Evolutionary conservation across 1,140 invertebrate genomes (phyloP).

Genomic region (Nasonia giraulti): DNA sequence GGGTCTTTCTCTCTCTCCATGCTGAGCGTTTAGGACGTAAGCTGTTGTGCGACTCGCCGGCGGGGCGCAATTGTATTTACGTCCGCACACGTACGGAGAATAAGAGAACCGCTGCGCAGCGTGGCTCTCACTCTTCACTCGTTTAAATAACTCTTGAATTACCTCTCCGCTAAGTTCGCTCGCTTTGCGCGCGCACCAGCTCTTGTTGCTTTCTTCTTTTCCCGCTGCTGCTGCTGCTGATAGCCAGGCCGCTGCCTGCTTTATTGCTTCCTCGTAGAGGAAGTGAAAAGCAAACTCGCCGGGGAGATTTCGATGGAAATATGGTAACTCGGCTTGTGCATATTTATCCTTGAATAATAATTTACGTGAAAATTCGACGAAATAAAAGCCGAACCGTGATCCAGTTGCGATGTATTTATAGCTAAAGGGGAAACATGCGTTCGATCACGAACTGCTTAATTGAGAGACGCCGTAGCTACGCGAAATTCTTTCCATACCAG

Average conservation of each 20-base stretch:
- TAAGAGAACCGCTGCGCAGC: not conserved
- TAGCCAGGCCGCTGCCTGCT: slow-evolving; percentile 17
- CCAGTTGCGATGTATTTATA: too few species aligned
- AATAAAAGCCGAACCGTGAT: not conserved
- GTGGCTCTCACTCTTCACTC: slow-evolving; percentile 51
- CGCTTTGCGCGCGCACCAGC: not conserved
- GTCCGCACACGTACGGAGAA: slow-evolving; percentile 51
- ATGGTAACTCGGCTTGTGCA: too few species aligned
- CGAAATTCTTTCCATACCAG: too few species aligned
- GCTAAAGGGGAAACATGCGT: too few species aligned
- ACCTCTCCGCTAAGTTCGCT: slow-evolving; percentile 51
- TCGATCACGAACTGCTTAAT: too few species aligned
- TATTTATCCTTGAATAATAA: too few species aligned
- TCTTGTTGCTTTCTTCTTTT: slow-evolving; percentile 34
- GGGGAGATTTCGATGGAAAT: slow-evolving; percentile 36
- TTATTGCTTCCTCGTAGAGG: slow-evolving; percentile 44
- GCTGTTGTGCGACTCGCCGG: slow-evolving; percentile 57
- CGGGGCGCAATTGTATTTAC: slow-evolving; percentile 60
- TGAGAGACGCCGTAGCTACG: too few species aligned
- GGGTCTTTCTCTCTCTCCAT: slow-evolving; percentile 27
- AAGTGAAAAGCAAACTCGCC: slow-evolving; percentile 40
- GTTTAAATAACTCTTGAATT: slow-evolving; percentile 68
- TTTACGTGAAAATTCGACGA: too few species aligned
- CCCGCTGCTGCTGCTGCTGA: not conserved
- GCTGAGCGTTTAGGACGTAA: slow-evolving; percentile 56